Evolutionary conservation across 2,113 vertebrate species (phyloP).

Genomic region (Tetrao urogallus): DNA sequence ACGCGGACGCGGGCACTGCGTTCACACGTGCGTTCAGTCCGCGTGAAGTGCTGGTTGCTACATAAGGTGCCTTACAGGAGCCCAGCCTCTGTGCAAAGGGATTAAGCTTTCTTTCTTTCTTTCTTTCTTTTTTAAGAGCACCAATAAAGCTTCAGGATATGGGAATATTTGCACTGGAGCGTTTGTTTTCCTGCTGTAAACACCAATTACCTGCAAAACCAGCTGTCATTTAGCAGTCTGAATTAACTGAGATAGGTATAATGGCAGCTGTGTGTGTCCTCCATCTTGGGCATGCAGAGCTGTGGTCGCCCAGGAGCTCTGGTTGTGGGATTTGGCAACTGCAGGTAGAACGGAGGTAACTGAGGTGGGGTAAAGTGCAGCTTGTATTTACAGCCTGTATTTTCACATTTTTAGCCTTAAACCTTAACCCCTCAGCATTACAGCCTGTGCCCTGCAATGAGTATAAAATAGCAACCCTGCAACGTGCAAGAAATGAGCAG

Average conservation of each 20-base stretch:
- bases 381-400: neutral
- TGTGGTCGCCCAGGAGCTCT: no score
- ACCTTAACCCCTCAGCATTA: neutral
- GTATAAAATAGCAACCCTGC: neutral
- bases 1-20: no score
- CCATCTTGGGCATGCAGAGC: no score
- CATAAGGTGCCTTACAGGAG: neutral
- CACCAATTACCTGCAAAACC: neutral
- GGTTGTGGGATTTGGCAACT: neutral
- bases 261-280: neutral
- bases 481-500: neutral
- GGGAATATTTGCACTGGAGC: neutral
- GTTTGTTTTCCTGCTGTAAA: neutral
- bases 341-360: neutral
- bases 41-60: no score
- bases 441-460: rapidly evolving
- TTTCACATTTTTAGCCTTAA: neutral
- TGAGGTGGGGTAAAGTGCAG: neutral
- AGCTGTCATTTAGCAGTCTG: neutral
- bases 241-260: neutral
- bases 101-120: neutral
- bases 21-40: no score
- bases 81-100: neutral
- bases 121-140: neutral
- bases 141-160: neutral